A percentile compares a stretch with the other conserved stretches of the same genome.
phyloP scores from a whole-genome alignment of 1,140 invertebrate genomes.

The Achroia grisella region DNA sequence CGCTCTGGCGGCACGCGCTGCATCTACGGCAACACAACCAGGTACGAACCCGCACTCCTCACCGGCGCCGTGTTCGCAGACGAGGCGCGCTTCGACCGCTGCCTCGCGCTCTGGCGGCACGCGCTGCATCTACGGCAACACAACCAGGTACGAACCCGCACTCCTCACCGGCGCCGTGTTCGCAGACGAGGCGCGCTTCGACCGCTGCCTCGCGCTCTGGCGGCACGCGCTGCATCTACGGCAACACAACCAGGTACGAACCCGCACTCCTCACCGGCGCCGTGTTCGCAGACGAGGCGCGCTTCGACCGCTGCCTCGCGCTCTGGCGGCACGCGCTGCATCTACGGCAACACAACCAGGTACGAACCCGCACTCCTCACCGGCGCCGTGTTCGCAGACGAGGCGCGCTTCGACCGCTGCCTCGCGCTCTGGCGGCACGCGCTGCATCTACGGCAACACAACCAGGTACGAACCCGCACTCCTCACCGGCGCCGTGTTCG shows the following conservation, averaged over 20 bases:
- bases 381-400: slow-evolving; percentile 94
- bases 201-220: slow-evolving; percentile 92
- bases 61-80: slow-evolving; percentile 95
- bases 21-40: slow-evolving; percentile 84
- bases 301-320: slow-evolving; percentile 92
- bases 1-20: slow-evolving; percentile 93
- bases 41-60: slow-evolving; percentile 86
- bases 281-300: too few species aligned
- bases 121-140: slow-evolving; percentile 87
- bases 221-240: slow-evolving; percentile 90
- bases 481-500: too few species aligned
- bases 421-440: slow-evolving; percentile 94
- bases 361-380: slow-evolving; percentile 87
- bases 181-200: slow-evolving; percentile 88
- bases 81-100: slow-evolving; percentile 89
- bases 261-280: too few species aligned
- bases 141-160: slow-evolving; percentile 75
- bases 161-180: too few species aligned
- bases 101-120: slow-evolving; percentile 92
- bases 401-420: slow-evolving; percentile 90
- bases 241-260: slow-evolving; percentile 80
- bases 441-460: slow-evolving; percentile 84
- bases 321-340: slow-evolving; percentile 93
- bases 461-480: slow-evolving; percentile 73
- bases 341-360: slow-evolving; percentile 84